Evolutionary conservation across 2,888 invertebrate species (phyloP).

Genomic region (Tenthredo livida): DNA sequence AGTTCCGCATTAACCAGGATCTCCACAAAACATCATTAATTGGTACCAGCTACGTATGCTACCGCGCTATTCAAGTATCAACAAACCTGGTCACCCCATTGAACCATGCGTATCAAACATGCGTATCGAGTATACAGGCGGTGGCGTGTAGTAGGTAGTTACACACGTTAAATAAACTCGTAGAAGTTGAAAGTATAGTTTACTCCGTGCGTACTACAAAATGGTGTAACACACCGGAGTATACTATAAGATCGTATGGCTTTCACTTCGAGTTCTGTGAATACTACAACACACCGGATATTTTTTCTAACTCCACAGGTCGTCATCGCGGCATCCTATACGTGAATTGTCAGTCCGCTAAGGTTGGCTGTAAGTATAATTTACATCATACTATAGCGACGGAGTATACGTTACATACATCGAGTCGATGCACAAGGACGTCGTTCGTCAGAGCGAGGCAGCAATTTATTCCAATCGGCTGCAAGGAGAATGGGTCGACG

Average conservation of each 20-base stretch:
- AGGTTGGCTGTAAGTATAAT: background rate
- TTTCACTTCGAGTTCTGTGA: constrained; percentile 43
- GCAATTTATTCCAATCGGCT: constrained; percentile 29
- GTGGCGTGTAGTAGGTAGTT: background rate
- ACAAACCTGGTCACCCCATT: constrained; percentile 8
- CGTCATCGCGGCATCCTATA: background rate
- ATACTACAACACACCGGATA: background rate
- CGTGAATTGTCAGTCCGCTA: background rate
- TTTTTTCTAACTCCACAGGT: background rate
- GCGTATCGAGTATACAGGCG: background rate
- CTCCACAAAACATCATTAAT: background rate
- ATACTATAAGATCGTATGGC: constrained; percentile 10
- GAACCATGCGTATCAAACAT: background rate
- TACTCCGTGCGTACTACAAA: constrained; percentile 42
- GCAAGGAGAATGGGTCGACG: constrained; percentile 36
- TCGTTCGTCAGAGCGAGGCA: constrained; percentile 2
- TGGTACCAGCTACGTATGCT: background rate
- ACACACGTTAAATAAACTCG: background rate
- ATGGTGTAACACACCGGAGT: background rate
- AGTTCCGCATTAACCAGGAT: constrained; percentile 11
- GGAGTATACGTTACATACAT: background rate
- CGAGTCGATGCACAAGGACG: constrained; percentile 23
- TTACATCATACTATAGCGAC: constrained; percentile 8
- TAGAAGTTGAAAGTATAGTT: constrained; percentile 37
- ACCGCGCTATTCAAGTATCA: background rate